Conservation (phyloP, 2,797 vertebrate species). For the Moxostoma hubbsi region DNA sequence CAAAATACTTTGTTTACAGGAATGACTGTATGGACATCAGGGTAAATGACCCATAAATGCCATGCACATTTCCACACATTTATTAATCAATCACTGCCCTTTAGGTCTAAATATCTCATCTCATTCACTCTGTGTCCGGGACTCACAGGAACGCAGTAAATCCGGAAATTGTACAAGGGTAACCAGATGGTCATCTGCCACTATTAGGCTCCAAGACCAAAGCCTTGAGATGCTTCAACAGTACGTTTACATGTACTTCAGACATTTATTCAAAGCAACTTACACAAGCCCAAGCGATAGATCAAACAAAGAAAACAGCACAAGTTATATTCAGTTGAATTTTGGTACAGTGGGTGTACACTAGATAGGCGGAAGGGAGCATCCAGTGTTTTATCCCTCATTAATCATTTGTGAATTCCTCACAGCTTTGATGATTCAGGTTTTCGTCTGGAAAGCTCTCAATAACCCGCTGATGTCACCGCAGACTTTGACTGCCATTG, state of each 20-base stretch:
- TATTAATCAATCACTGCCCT: constrained; percentile 33
- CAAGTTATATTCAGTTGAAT: too few relatives aligned
- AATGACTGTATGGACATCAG: neutral
- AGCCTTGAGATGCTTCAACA: too few relatives aligned
- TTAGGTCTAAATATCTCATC: constrained; percentile 2
- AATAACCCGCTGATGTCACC: neutral
- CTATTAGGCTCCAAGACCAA: too few relatives aligned
- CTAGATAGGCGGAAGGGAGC: too few relatives aligned
- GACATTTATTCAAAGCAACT: too few relatives aligned
- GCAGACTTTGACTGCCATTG: too few relatives aligned
- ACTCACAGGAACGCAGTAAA: neutral
- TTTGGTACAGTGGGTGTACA: too few relatives aligned
- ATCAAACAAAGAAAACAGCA: too few relatives aligned
- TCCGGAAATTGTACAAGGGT: too few relatives aligned
- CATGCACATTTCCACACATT: constrained; percentile 7
- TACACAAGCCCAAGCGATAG: too few relatives aligned
- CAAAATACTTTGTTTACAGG: neutral
- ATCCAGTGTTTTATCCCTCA: neutral
- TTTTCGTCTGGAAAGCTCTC: neutral
- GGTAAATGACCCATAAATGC: constrained; percentile 41
- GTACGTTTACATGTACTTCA: too few relatives aligned
- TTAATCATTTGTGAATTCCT: neutral
- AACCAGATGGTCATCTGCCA: neutral
- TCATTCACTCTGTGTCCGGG: neutral
- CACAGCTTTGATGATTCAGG: neutral